Conservation (phyloP, 37 sponge, comb jelly and placozoan genomes). For the Haliclona indistincta region DNA sequence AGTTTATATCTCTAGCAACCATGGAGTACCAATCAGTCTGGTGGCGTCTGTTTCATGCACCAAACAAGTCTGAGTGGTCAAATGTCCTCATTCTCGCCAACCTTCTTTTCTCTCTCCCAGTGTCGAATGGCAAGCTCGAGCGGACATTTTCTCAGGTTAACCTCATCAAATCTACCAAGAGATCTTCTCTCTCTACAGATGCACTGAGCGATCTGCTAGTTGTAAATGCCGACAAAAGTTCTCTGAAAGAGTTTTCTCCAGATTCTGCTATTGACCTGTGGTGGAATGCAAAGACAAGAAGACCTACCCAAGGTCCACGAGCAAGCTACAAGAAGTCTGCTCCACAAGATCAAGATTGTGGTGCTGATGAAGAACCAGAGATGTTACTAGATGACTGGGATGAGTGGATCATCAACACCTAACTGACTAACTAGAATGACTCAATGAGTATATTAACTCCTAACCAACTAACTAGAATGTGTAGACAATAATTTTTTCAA, state of each 20-base stretch:
- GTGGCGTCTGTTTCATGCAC: constrained; percentile 55
- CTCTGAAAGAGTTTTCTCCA: constrained; percentile 24
- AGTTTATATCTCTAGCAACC: no score
- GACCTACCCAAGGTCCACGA: constrained; percentile 18
- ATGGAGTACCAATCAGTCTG: no score
- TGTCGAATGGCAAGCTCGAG: constrained; percentile 57
- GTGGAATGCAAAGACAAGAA: constrained; percentile 52
- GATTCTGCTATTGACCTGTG: constrained; percentile 35
- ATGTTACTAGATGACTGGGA: no score
- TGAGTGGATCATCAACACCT: no score
- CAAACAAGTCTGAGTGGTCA: constrained; percentile 42
- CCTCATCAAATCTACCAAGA: constrained; percentile 37
- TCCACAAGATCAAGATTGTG: no score
- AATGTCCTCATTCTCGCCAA: constrained; percentile 38
- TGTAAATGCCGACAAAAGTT: constrained; percentile 18
- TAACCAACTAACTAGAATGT: no score
- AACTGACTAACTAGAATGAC: no score
- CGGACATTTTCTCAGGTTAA: constrained; percentile 37
- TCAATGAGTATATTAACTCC: no score
- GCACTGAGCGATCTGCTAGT: constrained; percentile 28
- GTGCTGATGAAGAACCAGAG: no score
- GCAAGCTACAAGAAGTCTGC: constrained; percentile 13
- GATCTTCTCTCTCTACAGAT: constrained; percentile 20
- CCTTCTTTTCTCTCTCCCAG: constrained; percentile 55
- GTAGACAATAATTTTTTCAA: no score